Percentiles rank a stretch among this genome's conserved stretches.
These are phyloP conservation scores for Corythucha ciliata DNA, from an alignment of 2,888 invertebrate genomes.

Conservation along the genomic window DNA sequence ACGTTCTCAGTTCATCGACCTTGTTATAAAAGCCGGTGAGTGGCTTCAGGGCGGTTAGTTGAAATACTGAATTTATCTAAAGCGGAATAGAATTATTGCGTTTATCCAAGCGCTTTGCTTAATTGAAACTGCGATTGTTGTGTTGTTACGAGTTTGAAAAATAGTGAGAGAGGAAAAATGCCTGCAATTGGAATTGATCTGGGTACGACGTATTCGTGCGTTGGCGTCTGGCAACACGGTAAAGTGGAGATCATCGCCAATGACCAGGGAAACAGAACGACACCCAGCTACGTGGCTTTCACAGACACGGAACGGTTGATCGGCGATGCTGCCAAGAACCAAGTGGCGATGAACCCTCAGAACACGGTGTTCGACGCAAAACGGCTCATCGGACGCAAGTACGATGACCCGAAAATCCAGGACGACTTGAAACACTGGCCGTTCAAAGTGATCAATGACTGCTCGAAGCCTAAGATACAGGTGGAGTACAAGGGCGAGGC, in stretches of 20 bases:
- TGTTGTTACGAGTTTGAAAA: too few species aligned
- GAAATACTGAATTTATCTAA: too few species aligned
- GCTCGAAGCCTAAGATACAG: conserved; percentile 57
- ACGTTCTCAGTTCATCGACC: too few species aligned
- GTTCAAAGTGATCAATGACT: conserved; percentile 58
- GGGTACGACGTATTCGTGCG: conserved; percentile 79
- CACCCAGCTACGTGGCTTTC: conserved; percentile 65
- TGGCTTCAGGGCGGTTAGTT: too few species aligned
- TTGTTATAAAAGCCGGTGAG: too few species aligned
- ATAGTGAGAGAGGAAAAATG: too few species aligned
- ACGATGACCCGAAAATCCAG: conserved; percentile 62
- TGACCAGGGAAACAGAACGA: conserved; percentile 80
- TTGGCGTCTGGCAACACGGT: conserved; percentile 70
- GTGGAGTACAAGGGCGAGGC: conserved; percentile 55
- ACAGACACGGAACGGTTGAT: conserved; percentile 47
- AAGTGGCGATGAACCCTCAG: conserved; percentile 60
- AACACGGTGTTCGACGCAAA: conserved; percentile 75
- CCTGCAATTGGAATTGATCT: conserved; percentile 73
- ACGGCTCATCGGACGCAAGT: conserved; percentile 56
- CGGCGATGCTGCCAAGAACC: conserved; percentile 45
- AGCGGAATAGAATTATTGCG: too few species aligned
- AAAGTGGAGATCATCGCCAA: conserved; percentile 77
- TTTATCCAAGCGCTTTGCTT: too few species aligned
- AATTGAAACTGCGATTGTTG: too few species aligned
- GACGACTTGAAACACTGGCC: conserved; percentile 77